Percentiles rank a stretch among this genome's conserved stretches.
phyloP scores from a whole-genome alignment of 2,888 invertebrate species.

The Cecidostiba fungosa region DNA sequence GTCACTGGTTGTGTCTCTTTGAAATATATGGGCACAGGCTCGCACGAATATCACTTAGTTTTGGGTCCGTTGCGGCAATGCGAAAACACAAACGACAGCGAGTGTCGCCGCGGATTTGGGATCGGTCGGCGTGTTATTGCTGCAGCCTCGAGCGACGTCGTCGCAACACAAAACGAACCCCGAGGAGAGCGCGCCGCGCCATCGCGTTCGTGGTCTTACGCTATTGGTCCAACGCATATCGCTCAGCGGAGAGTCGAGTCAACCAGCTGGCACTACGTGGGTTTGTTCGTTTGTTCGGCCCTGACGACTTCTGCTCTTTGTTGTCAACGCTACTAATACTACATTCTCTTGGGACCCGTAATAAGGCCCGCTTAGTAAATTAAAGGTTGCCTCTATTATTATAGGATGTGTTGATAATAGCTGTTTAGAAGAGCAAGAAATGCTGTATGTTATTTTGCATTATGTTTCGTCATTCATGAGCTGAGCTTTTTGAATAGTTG shows the following conservation, averaged over 20 bases:
- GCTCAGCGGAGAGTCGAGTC: slow-evolving; percentile 46
- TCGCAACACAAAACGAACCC: not conserved
- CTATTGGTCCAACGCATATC: slow-evolving; percentile 80
- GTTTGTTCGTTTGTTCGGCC: slow-evolving; percentile 10
- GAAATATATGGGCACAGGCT: not conserved
- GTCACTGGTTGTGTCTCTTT: not conserved
- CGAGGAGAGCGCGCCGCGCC: slow-evolving; percentile 48
- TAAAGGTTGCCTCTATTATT: no score
- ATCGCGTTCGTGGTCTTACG: slow-evolving; percentile 79
- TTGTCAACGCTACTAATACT: not conserved
- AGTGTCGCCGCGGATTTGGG: not conserved
- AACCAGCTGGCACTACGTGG: slow-evolving; percentile 59
- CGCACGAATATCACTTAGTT: not conserved
- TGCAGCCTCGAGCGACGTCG: not conserved
- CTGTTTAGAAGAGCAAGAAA: no score
- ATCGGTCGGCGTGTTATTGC: slow-evolving; percentile 1
- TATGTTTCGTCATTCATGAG: no score
- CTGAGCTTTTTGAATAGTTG: no score
- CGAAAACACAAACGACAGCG: not conserved
- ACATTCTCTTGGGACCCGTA: no score
- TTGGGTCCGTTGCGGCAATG: not conserved
- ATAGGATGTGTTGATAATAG: no score
- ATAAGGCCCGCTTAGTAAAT: no score
- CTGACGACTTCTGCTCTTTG: not conserved
- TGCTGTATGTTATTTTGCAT: no score